Percentiles rank a stretch among this genome's conserved stretches.
phyloP scores from a whole-genome alignment of 2,797 vertebrate species.

The Urocyon cinereoargenteus region DNA sequence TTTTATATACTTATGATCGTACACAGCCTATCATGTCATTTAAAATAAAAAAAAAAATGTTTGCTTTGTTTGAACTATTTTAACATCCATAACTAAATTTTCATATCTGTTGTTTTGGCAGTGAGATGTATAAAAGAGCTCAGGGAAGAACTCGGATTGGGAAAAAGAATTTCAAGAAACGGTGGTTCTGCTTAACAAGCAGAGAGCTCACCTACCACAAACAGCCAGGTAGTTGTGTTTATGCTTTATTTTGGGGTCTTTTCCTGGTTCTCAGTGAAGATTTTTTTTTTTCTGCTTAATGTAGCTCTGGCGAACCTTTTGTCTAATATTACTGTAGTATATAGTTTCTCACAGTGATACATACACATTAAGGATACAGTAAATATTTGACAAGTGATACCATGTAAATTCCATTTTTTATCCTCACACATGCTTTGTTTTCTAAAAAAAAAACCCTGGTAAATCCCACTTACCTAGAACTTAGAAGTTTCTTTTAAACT shows the following conservation, averaged over 20 bases:
- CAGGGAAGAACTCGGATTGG: slow-evolving; percentile 95
- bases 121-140: slow-evolving; percentile 97
- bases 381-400: neutral
- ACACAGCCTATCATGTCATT: neutral
- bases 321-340: neutral
- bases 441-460: neutral
- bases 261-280: neutral
- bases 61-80: slow-evolving; percentile 16
- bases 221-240: slow-evolving; percentile 92
- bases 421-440: neutral
- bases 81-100: slow-evolving; percentile 56
- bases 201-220: slow-evolving; percentile 98
- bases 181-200: slow-evolving; percentile 97
- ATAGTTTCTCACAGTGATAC: slow-evolving; percentile 16
- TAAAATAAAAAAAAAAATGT: slow-evolving; percentile 52
- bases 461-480: neutral
- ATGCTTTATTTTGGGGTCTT: slow-evolving; percentile 30
- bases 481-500: slow-evolving; percentile 59
- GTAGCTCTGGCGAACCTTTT: neutral
- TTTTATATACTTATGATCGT: neutral
- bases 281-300: slow-evolving; percentile 10
- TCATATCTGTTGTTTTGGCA: slow-evolving; percentile 82
- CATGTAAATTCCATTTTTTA: slow-evolving; percentile 17
- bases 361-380: neutral
- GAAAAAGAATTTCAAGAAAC: slow-evolving; percentile 97